Conservation (phyloP, 1,140 invertebrate species). For the Trachymyrmex septentrionalis region DNA sequence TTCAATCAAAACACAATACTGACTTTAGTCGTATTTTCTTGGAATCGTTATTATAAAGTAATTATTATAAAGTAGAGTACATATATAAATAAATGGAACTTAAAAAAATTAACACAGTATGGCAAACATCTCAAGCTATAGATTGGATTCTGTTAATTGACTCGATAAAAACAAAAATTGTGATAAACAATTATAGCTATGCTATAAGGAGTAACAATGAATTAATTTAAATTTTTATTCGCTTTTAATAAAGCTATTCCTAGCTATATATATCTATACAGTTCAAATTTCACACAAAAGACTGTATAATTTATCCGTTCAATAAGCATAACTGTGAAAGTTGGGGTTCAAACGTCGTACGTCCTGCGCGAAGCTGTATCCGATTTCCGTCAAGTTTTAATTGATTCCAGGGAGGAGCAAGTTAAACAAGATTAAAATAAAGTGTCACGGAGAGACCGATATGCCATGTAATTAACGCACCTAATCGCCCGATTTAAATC, state of each 20-base stretch:
- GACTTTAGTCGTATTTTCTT: too few relatives aligned
- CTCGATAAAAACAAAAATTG: too few relatives aligned
- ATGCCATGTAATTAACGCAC: slow-evolving; percentile 44
- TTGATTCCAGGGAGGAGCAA: slow-evolving; percentile 15
- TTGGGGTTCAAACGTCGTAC: neutral
- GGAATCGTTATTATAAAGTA: too few relatives aligned
- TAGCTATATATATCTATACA: neutral
- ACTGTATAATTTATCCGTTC: slow-evolving; percentile 29
- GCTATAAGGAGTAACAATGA: too few relatives aligned
- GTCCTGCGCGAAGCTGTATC: neutral
- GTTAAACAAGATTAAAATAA: slow-evolving; percentile 52
- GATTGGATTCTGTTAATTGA: too few relatives aligned
- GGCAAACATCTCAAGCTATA: too few relatives aligned
- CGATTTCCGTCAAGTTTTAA: slow-evolving; percentile 56
- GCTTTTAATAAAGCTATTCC: neutral
- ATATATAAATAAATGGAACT: too few relatives aligned
- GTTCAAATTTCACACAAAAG: slow-evolving; percentile 1
- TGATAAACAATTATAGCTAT: too few relatives aligned
- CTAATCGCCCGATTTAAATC: slow-evolving; percentile 33
- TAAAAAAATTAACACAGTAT: too few relatives aligned
- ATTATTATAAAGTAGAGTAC: too few relatives aligned
- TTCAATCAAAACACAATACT: too few relatives aligned
- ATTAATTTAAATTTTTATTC: too few relatives aligned
- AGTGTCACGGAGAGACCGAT: neutral
- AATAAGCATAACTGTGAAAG: slow-evolving; percentile 6